Evolutionary conservation across 2,113 vertebrate species (phyloP), one percentile per base, ranked within the genome.

Genomic region (Epinephelus lanceolatus): DNA sequence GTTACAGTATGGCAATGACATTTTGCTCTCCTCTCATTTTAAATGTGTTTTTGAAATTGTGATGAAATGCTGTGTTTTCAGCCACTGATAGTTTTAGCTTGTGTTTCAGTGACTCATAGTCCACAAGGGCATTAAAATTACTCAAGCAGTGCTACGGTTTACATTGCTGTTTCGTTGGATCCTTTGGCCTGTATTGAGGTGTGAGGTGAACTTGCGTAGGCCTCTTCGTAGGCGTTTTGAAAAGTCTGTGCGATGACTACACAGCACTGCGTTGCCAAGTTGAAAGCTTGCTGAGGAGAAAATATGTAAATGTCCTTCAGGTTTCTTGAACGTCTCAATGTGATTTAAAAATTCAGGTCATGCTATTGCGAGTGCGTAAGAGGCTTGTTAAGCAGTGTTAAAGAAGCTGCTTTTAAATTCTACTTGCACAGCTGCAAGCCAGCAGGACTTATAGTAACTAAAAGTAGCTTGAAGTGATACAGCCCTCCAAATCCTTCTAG

Each of bases 191-290:
- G 6, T 73, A 19, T 37, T n/a, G 66, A 45, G 59, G 61, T 61
- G 62, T 76, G n/a, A 67, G 67, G 67, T 78, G 77, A 86, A 86
- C 70, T 56, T 33, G 70, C 10, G 76, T 85, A 71, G 79, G 82
- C 75, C 17, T 37, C 11, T 17, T 76, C 1, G 86, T 73, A 71
- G 78, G 78, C 40, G 75, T 81, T 30, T 72, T 62, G 23, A 56
- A 73, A 76, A 75, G 72, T 67, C 53, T 77, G 63, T 69, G 71
- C 69, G 42, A 21, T 70, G 56, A 74, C 72, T 70, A 47, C 71
- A 67, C 53, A 60, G 19, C 30, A 14, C 40, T 23, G 6, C 13
- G 56, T 19, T 70, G 76, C 71, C 75, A 76, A 69, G 33, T 56
- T 52, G 13, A 81, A 81, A 23, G 53, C 52, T 80, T 1, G 5